Percentiles rank a stretch among this genome's conserved stretches.
These are phyloP conservation scores for Tetanocera ferruginea DNA, from an alignment of 2,888 invertebrate species.

Conservation along the genomic window DNA sequence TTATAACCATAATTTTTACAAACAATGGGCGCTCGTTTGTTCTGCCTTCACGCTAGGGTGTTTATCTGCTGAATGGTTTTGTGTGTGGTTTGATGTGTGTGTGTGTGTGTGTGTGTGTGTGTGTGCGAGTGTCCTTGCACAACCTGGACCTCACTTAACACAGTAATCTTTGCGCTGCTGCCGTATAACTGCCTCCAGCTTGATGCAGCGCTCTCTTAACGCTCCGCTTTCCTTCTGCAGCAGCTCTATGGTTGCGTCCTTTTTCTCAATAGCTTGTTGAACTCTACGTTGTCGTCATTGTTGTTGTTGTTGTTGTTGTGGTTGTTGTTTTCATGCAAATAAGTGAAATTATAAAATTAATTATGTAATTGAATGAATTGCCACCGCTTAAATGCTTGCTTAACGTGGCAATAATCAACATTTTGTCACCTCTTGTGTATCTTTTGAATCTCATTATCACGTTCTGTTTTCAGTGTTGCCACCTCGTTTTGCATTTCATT, in stretches of 20 bases:
- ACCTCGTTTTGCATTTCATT: slow-evolving; percentile 77
- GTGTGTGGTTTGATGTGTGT: neutral
- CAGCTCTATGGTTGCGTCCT: slow-evolving; percentile 82
- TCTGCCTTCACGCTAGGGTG: neutral
- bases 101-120: neutral
- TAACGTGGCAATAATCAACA: neutral
- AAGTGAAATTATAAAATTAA: slow-evolving; percentile 5
- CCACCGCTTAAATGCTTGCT: neutral
- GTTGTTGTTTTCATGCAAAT: neutral
- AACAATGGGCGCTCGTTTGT: neutral
- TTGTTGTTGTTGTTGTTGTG: neutral
- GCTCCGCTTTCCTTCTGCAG: slow-evolving; percentile 79
- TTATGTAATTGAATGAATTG: neutral
- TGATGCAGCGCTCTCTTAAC: slow-evolving; percentile 79
- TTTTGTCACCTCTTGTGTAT: slow-evolving; percentile 79
- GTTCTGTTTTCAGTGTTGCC: slow-evolving; percentile 75
- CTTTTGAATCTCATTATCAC: slow-evolving; percentile 83
- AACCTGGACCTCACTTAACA: slow-evolving; percentile 61
- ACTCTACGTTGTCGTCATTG: slow-evolving; percentile 72
- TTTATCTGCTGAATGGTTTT: neutral
- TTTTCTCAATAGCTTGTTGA: slow-evolving; percentile 83
- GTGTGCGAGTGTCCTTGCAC: neutral
- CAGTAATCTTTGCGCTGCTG: slow-evolving; percentile 81
- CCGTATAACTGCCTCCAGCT: slow-evolving; percentile 82
- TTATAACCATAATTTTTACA: neutral